A percentile compares a stretch with the other conserved stretches of the same genome.
Evolutionary conservation across 2,113 vertebrate genomes (phyloP).

Genomic region (Ginglymostoma cirratum): DNA sequence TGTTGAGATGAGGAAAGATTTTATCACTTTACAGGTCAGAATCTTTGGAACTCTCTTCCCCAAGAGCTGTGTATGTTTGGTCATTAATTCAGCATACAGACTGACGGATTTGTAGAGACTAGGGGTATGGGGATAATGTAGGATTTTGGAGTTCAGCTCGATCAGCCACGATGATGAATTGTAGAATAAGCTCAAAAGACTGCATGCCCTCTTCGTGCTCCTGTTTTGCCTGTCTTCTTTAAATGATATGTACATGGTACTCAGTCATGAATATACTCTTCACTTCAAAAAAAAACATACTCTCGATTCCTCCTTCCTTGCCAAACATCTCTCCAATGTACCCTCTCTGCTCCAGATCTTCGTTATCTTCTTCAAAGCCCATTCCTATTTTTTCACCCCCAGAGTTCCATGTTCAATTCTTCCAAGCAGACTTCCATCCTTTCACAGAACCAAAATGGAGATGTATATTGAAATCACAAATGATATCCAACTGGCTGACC

Average conservation of each 20-base stretch:
- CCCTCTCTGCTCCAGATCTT: no score
- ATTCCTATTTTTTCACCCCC: not conserved
- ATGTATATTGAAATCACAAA: no score
- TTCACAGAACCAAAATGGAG: not conserved
- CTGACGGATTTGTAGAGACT: no score
- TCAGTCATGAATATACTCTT: no score
- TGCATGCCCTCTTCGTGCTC: not conserved
- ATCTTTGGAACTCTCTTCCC: not conserved
- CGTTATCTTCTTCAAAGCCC: not conserved
- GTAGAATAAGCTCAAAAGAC: not conserved
- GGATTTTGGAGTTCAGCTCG: no score
- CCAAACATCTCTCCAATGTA: no score
- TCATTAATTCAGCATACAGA: not conserved
- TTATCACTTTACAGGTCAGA: not conserved
- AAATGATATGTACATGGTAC: not conserved
- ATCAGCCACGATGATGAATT: not conserved
- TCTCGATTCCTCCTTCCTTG: no score
- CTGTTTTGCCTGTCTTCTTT: not conserved
- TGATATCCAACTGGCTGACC: no score
- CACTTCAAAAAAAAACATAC: no score
- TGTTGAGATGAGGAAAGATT: not conserved
- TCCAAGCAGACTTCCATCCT: not conserved
- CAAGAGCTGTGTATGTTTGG: not conserved
- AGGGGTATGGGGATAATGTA: no score
- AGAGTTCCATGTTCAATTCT: not conserved